Percentiles rank a stretch among this genome's conserved stretches.
phyloP scores from a whole-genome alignment of 2,113 vertebrate genomes.

The Phocoena sinus region DNA sequence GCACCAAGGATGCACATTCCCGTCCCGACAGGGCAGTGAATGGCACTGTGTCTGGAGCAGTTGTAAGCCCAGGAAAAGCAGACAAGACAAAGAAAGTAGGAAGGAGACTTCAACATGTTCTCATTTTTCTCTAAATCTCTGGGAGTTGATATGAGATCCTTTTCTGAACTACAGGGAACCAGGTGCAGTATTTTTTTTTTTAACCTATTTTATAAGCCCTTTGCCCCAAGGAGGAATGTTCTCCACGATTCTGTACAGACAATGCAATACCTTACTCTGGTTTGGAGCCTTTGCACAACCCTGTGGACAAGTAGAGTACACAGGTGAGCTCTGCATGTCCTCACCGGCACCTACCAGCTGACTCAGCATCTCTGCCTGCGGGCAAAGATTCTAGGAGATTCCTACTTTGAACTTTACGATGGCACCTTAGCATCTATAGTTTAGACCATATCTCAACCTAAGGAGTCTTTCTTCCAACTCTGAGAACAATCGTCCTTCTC shows the following conservation, averaged over 20 bases:
- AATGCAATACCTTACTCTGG: rapidly evolving
- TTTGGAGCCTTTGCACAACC: background rate
- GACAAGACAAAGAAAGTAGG: background rate
- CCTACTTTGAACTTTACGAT: background rate
- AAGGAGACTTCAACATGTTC: background rate
- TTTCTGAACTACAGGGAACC: background rate
- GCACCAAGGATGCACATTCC: background rate
- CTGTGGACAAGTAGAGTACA: rapidly evolving
- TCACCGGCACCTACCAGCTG: rapidly evolving
- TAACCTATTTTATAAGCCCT: background rate
- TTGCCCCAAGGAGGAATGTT: background rate
- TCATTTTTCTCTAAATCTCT: background rate
- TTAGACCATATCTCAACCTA: background rate
- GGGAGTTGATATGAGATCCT: background rate
- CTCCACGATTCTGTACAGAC: background rate
- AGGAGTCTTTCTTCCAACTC: background rate
- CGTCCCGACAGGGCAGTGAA: rapidly evolving
- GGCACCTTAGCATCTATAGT: background rate
- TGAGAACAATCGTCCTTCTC: background rate
- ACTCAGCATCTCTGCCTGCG: background rate
- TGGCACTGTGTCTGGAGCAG: rapidly evolving
- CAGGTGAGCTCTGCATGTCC: rapidly evolving
- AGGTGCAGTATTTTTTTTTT: background rate
- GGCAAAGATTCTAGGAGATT: background rate
- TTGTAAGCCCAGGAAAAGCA: background rate